Conservation (phyloP, 1,140 invertebrate species). For the Drosophila novamexicana region DNA sequence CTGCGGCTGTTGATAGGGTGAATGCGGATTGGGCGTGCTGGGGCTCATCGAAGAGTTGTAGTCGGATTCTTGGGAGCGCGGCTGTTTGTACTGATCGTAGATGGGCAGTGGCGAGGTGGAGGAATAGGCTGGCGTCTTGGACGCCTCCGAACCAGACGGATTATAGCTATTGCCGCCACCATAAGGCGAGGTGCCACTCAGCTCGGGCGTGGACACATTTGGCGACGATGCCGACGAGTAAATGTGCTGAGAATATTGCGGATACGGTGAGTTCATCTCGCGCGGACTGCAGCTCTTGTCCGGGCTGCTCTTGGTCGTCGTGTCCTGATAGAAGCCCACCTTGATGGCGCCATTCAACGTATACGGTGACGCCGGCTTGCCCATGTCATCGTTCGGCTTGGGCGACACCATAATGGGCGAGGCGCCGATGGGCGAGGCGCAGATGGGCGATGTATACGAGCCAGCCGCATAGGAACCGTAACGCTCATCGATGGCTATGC, state of each 20-base stretch:
- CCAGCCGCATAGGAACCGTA: constrained; percentile 86
- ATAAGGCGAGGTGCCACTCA: constrained; percentile 79
- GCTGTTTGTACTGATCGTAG: constrained; percentile 86
- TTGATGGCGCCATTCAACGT: constrained; percentile 90
- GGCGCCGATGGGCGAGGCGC: constrained; percentile 86
- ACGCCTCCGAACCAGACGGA: constrained; percentile 77
- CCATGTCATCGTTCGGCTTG: constrained; percentile 85
- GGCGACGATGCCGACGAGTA: constrained; percentile 86
- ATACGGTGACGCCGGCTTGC: constrained; percentile 87
- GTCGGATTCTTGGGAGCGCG: constrained; percentile 81
- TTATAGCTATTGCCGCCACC: constrained; percentile 77
- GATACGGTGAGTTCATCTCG: constrained; percentile 87
- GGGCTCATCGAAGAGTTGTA: constrained; percentile 84
- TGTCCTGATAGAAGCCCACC: constrained; percentile 92
- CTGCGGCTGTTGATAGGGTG: constrained; percentile 81
- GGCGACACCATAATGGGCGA: constrained; percentile 86
- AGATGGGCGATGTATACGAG: constrained; percentile 87
- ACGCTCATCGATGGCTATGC: constrained; percentile 87
- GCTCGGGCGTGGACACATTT: constrained; percentile 79
- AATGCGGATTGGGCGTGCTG: constrained; percentile 83
- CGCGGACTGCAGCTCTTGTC: constrained; percentile 89
- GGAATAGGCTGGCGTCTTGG: constrained; percentile 79
- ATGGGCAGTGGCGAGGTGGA: constrained; percentile 83
- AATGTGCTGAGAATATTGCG: constrained; percentile 87
- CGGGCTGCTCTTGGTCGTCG: constrained; percentile 89